These are phyloP conservation scores for Acleris holmiana DNA, from an alignment of 2,888 invertebrate species.

Conservation along the genomic window DNA sequence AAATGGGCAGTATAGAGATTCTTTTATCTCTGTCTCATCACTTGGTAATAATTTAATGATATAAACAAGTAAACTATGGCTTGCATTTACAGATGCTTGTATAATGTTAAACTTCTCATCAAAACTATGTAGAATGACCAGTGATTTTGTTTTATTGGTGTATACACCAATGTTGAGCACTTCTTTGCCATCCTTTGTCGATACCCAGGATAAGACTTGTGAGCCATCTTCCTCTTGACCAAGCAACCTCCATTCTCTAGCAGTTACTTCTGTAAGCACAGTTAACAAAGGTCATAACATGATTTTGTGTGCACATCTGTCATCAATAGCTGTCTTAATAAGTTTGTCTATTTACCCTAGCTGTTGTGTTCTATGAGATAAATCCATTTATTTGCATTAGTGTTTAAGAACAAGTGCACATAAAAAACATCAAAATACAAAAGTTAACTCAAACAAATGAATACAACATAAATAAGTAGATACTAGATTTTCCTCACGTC, in stretches of 20 bases:
- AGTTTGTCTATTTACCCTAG: no score
- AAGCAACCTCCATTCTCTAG: constrained; percentile 91
- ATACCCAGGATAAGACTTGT: constrained; percentile 88
- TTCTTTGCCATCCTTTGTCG: constrained; percentile 57
- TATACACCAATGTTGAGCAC: constrained; percentile 85
- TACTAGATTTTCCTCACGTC: no score
- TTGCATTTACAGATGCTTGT: constrained; percentile 91
- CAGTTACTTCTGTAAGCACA: constrained; percentile 79
- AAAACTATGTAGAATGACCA: constrained; percentile 86
- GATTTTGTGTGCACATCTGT: no score
- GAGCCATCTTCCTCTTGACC: constrained; percentile 92
- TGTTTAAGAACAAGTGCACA: no score
- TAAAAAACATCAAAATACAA: no score
- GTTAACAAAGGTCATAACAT: background rate
- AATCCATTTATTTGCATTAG: no score
- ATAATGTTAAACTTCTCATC: constrained; percentile 87
- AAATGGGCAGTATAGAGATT: constrained; percentile 85
- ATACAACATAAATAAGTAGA: no score
- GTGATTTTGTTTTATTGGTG: constrained; percentile 83
- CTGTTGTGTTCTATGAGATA: no score
- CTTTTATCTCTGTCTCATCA: constrained; percentile 58
- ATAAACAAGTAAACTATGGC: constrained; percentile 87
- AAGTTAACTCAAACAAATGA: no score
- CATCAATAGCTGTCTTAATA: no score
- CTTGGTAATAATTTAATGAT: constrained; percentile 84